Evolutionary conservation across 2,888 invertebrate species (phyloP).

Genomic region (Aspidiotus rigidus): DNA sequence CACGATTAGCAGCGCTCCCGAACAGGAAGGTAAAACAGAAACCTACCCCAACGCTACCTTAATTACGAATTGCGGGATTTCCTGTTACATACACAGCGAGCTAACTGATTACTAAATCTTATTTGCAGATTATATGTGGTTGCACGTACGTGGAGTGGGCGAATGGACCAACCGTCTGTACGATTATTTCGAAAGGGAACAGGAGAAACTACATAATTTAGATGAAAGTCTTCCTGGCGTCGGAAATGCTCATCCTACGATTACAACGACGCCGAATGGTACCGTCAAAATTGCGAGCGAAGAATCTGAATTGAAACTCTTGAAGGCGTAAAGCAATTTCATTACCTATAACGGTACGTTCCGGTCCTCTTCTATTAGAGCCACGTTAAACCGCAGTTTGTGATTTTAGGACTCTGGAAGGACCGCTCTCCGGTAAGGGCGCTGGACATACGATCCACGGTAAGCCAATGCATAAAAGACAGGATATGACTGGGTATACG

Average conservation of each 20-base stretch:
- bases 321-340: conserved; percentile 33
- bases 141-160: conserved; percentile 86
- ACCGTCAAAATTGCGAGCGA: conserved; percentile 15
- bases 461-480: conserved; percentile 32
- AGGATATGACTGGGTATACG: conserved; percentile 36
- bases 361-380: no score
- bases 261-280: conserved; percentile 34
- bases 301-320: conserved; percentile 29
- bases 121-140: conserved; percentile 71
- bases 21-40: conserved; percentile 64
- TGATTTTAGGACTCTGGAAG: conserved; percentile 30
- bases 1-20: conserved; percentile 91
- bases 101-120: no score
- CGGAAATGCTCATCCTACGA: conserved; percentile 11
- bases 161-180: conserved; percentile 87
- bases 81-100: background rate
- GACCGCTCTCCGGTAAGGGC: conserved; percentile 35
- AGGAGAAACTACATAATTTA: conserved; percentile 60
- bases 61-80: background rate
- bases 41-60: background rate
- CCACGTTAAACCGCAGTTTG: background rate
- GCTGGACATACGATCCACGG: conserved; percentile 33
- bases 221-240: conserved; percentile 45
- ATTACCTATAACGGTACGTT: background rate
- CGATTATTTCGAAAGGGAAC: conserved; percentile 74